Base-by-base conservation (phyloP, 2,797 vertebrate genomes). In the Micrastur ruficollis region DNA sequence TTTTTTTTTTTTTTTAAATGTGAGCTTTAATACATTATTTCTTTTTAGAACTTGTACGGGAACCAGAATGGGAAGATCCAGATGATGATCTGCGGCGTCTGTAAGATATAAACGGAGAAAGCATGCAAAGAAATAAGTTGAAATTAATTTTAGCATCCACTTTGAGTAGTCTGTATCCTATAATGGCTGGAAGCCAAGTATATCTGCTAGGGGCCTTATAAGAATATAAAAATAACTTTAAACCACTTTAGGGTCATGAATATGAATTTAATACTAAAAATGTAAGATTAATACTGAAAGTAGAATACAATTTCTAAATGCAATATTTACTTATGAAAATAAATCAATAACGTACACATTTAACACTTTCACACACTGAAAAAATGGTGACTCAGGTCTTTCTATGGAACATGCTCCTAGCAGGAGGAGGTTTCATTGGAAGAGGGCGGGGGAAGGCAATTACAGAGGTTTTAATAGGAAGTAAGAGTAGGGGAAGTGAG, bases 51-150 rank as follows among this genome's bases (percentile, higher is more conserved):
- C 99, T 99, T 97, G 99, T 98, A 92, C 98, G 98, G 98, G 98
- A 99, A 98, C 98, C 99, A 98, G 99, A 99, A 98, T 99, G 98
- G 97, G 99, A 99, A 62, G 99, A 99, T 98, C 99, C 99, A 84
- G 99, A 99, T 50, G 99, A 99, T 55, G 98, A 99, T 97, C 98
- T 98, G 91, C 98, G 97, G 98, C 98, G 97, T 98, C 99, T 99
- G 99, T 62, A 99, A 99, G 97, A 98, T 98, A 98, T 87, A 97
- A 99, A 98, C 83, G 97, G 93, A 98, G 93, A 98, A 96, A 98
- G 94, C 94, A 97, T 86, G 97, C 96, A 97, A 97, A 92, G 78
- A 82, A 95, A 61, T 98, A 83, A 98, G 96, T 81, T 86, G 36
- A 27, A 79, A 73, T 72, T 86, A 47, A 66, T 87, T 80, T 72